Evolutionary conservation across 2,113 vertebrate genomes (phyloP).

Genomic region (Lycocorax pyrrhopterus): DNA sequence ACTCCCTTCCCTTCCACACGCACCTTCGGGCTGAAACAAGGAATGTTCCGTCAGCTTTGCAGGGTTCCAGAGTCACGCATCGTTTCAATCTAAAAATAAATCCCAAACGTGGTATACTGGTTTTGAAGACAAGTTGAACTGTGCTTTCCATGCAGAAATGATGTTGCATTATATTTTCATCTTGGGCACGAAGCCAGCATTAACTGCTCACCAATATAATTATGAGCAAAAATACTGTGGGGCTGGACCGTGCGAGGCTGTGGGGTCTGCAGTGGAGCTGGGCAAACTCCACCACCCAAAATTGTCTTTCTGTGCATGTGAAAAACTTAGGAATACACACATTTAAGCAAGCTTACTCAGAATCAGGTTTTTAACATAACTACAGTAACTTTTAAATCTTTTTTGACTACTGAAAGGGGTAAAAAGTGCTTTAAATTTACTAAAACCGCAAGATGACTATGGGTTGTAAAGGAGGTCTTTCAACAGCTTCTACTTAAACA

Average conservation of each 20-base stretch:
- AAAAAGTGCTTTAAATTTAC: slow-evolving; percentile 44
- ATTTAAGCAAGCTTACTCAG: background rate
- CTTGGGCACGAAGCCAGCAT: background rate
- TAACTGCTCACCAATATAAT: background rate
- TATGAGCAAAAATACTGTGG: background rate
- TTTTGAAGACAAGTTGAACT: background rate
- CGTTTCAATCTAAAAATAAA: slow-evolving; percentile 28
- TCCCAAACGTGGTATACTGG: background rate
- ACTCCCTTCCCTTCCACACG: accelerated
- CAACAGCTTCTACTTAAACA: slow-evolving; percentile 15
- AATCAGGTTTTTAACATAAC: background rate
- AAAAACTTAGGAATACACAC: background rate
- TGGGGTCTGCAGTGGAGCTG: background rate
- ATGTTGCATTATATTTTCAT: slow-evolving; percentile 7
- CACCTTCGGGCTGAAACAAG: background rate
- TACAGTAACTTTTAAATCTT: background rate
- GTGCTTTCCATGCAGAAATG: background rate
- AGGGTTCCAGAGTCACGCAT: background rate
- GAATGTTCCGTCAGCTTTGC: background rate
- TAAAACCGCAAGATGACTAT: slow-evolving; percentile 1
- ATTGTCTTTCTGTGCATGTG: background rate
- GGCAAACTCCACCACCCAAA: background rate
- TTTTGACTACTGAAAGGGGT: background rate
- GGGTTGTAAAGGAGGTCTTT: slow-evolving; percentile 27
- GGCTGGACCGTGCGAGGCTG: background rate